Base-by-base conservation (phyloP, 2,797 vertebrate species). In the Fistularia tabacaria region DNA sequence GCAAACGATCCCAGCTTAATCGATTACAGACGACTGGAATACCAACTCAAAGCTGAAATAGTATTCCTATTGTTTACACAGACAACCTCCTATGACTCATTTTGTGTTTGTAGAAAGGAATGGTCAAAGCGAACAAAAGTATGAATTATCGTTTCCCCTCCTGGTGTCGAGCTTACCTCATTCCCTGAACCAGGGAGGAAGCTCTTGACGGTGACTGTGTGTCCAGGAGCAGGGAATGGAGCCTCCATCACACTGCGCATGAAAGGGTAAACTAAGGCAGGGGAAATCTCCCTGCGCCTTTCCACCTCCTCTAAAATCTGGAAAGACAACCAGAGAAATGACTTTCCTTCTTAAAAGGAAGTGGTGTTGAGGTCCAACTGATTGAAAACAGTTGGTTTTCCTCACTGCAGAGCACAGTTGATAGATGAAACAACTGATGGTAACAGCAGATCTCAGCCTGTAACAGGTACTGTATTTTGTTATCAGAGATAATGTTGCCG, bases 161-260 rank as follows among this genome's bases (percentile, higher is more conserved):
- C 52, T 51, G 49, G 51, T 61, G 67, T 59, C 43, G 42, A 66
- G 14, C 37, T 79, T 74, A 98, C 97, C 93, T 94, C 96, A 62
- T 94, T 92, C 52, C 95, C 97, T 41, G 93, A 90, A 56, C 95
- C 95, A 0, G 97, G 97, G 64, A 99, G 92, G 82, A 97, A 97
- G 85, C 92, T 99, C 85, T 95, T 97, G 43, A 99, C 87, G 2
- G 92, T 88, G 73, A 99, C 95, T 8, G 93, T 96, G 58, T 92
- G 88, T 38, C 97, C 97, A 0, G 97, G 96, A 14, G 94, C 97
- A 1, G 97, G 97, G 71, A 99, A 98, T 0, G 97, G 96, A 0
- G 97, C 95, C 83, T 99, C 97, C 94, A 99, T 98, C 39, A 99
- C 94, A 3, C 93, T 97, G 3, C 91, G 90, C 97, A 99, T 98